phyloP scores from a whole-genome alignment of 2,888 invertebrate species.

The Callyntrura sp. region DNA sequence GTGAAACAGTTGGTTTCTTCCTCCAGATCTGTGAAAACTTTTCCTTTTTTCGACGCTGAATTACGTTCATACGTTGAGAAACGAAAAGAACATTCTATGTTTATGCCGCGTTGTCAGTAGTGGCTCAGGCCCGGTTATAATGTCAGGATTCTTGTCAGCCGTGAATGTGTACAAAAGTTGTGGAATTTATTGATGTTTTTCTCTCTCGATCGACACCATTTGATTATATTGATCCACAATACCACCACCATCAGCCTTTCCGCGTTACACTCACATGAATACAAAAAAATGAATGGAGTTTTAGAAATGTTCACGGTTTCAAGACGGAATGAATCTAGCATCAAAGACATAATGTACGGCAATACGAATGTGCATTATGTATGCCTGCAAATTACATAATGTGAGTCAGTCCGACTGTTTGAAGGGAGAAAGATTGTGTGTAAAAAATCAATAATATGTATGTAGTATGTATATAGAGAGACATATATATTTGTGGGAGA shows the following conservation, averaged over 20 bases:
- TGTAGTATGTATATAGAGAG: no score
- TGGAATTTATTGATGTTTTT: constrained; percentile 5
- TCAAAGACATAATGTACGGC: not conserved
- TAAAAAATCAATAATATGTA: constrained; percentile 1
- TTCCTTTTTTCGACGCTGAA: not conserved
- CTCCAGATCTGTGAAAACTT: no score
- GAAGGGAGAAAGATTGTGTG: not conserved
- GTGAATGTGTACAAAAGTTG: not conserved
- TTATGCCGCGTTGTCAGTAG: not conserved
- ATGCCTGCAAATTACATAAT: no score
- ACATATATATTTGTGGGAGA: no score
- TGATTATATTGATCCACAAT: not conserved
- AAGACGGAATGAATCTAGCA: no score
- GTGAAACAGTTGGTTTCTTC: no score
- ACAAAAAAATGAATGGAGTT: not conserved
- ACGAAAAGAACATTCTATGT: no score
- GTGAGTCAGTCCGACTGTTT: not conserved
- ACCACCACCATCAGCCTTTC: not conserved
- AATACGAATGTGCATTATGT: not conserved
- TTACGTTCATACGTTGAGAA: no score
- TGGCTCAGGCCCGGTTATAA: not conserved
- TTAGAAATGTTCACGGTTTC: no score
- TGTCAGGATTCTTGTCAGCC: not conserved
- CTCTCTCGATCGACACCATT: not conserved
- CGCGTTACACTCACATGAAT: not conserved